Evolutionary conservation across 2,797 vertebrate species (phyloP).

Genomic region (Poeciliopsis infans): DNA sequence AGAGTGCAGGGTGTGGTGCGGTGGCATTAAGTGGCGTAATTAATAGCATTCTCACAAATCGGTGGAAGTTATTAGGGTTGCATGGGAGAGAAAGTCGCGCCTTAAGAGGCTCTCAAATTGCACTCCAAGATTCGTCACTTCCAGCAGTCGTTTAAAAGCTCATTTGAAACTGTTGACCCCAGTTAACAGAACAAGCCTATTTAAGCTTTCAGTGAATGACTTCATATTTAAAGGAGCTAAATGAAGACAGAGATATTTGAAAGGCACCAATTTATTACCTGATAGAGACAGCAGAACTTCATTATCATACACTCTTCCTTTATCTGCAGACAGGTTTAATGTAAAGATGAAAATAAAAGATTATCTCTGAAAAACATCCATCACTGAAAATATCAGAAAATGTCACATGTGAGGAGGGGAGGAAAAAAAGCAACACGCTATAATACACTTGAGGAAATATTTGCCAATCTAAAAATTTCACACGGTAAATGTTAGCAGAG

Average conservation of each 20-base stretch:
- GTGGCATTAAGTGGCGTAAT: slow-evolving; percentile 72
- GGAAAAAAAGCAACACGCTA: slow-evolving; percentile 4
- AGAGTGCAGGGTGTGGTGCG: slow-evolving; percentile 59
- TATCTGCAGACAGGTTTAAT: slow-evolving; percentile 24
- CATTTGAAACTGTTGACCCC: slow-evolving; percentile 79
- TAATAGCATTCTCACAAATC: slow-evolving; percentile 79
- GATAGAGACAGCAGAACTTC: slow-evolving; percentile 13
- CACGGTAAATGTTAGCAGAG: slow-evolving; percentile 61
- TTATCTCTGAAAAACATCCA: slow-evolving; percentile 40
- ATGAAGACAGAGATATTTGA: slow-evolving; percentile 37
- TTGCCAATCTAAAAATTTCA: slow-evolving; percentile 61
- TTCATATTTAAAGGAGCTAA: slow-evolving; percentile 61
- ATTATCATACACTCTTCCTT: slow-evolving; percentile 20
- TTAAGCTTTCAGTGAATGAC: slow-evolving; percentile 72
- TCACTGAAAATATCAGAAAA: slow-evolving; percentile 64
- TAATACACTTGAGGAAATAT: slow-evolving; percentile 57
- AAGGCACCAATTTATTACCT: slow-evolving; percentile 23
- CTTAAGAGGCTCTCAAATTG: slow-evolving; percentile 77
- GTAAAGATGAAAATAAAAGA: slow-evolving; percentile 41
- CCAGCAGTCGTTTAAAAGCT: slow-evolving; percentile 77
- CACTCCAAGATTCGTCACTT: slow-evolving; percentile 74
- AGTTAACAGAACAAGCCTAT: slow-evolving; percentile 75
- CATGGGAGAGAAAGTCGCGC: slow-evolving; percentile 63
- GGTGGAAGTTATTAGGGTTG: slow-evolving; percentile 69
- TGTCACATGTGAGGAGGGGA: slow-evolving; percentile 42